Evolutionary conservation across 1,140 invertebrate genomes (phyloP).

Genomic region (Hycleus phaleratus): DNA sequence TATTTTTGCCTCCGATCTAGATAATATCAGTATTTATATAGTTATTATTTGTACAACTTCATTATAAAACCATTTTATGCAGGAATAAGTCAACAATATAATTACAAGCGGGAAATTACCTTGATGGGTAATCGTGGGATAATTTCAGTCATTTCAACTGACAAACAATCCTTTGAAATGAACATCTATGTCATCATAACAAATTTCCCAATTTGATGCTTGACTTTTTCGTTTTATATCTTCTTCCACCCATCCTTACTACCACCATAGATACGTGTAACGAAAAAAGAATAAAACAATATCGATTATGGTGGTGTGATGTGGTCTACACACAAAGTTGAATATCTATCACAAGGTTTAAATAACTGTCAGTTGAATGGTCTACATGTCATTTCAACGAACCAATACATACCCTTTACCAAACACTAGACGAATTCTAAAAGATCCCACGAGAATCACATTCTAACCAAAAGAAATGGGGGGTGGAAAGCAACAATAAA

Average conservation of each 20-base stretch:
- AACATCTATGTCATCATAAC: no score
- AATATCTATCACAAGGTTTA: conserved; percentile 16
- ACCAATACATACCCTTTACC: not conserved
- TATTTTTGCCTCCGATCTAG: not conserved
- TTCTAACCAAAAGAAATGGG: no score
- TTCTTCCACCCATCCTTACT: no score
- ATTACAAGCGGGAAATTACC: not conserved
- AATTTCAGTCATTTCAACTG: no score
- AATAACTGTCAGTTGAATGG: conserved; percentile 17
- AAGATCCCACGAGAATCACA: conserved; percentile 1
- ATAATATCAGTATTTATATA: not conserved
- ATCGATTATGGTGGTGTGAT: no score
- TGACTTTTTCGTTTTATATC: no score
- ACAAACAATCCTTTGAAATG: no score
- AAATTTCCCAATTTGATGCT: no score
- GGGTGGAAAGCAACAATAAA: no score
- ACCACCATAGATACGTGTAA: no score
- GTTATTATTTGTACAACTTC: conserved; percentile 1
- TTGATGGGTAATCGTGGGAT: no score
- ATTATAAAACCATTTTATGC: conserved; percentile 5
- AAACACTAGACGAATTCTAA: conserved; percentile 7
- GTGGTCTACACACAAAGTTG: not conserved
- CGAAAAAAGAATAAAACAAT: no score
- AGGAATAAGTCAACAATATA: conserved; percentile 1
- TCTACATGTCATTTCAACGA: not conserved